phyloP scores from a whole-genome alignment of 2,888 invertebrate genomes.

The Drosophila vallismaia region DNA sequence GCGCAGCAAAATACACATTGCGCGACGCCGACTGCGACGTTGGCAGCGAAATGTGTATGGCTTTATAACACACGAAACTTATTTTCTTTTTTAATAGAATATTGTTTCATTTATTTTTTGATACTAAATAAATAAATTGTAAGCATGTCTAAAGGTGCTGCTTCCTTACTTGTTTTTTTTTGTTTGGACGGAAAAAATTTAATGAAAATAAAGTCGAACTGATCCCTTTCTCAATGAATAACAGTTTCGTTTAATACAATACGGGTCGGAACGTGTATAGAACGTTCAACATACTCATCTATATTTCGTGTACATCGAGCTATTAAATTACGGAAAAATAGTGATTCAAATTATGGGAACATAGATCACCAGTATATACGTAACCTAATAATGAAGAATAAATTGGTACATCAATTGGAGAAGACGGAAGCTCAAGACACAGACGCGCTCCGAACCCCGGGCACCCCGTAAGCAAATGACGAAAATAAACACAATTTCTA shows the following conservation, averaged over 20 bases:
- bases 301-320: slow-evolving; percentile 89
- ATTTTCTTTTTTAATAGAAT: too few relatives aligned
- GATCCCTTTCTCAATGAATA: too few relatives aligned
- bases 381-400: slow-evolving; percentile 93
- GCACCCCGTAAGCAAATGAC: slow-evolving; percentile 92
- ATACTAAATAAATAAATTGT: too few relatives aligned
- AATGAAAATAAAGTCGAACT: too few relatives aligned
- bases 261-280: slow-evolving; percentile 89
- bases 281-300: slow-evolving; percentile 90
- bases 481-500: slow-evolving; percentile 95
- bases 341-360: slow-evolving; percentile 89
- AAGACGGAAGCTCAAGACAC: slow-evolving; percentile 90
- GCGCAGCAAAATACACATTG: too few relatives aligned
- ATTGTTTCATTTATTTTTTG: too few relatives aligned
- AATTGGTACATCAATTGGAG: slow-evolving; percentile 91
- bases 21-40: too few relatives aligned
- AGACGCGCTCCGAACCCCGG: slow-evolving; percentile 91
- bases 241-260: slow-evolving; percentile 97
- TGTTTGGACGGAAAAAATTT: too few relatives aligned
- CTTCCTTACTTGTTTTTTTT: too few relatives aligned
- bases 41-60: too few relatives aligned
- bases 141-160: too few relatives aligned
- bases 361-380: slow-evolving; percentile 91
- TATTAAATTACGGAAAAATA: slow-evolving; percentile 94
- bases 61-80: too few relatives aligned